These are phyloP conservation scores for Isurus oxyrinchus DNA, from an alignment of 2,113 vertebrate species.

Conservation along the genomic window DNA sequence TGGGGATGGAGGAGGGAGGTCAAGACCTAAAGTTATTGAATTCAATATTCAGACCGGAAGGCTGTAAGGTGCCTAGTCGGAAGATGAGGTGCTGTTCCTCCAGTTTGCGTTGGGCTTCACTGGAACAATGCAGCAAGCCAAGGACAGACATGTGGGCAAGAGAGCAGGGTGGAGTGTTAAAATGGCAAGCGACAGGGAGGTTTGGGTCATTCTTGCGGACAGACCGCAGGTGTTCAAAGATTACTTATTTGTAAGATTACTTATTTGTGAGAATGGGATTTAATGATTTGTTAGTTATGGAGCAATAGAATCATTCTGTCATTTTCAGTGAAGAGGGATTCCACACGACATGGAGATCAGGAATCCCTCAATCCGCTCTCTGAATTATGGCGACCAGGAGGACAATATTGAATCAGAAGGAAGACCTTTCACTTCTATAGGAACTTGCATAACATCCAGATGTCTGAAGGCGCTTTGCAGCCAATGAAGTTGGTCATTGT, in stretches of 20 bases:
- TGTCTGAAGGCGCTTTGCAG: not conserved
- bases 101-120: too few species aligned
- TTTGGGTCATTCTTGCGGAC: too few species aligned
- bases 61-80: too few species aligned
- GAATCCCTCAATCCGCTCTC: not conserved
- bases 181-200: too few species aligned
- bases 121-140: too few species aligned
- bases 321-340: not conserved
- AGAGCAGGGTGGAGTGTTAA: too few species aligned
- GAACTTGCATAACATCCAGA: not conserved
- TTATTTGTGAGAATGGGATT: not conserved
- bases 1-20: too few species aligned
- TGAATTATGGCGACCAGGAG: not conserved
- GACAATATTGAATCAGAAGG: not conserved
- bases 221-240: too few species aligned
- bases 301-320: not conserved
- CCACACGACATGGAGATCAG: not conserved
- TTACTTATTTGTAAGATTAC: not conserved
- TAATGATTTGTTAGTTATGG: not conserved
- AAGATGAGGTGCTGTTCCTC: too few species aligned
- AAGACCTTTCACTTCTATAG: not conserved
- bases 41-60: too few species aligned
- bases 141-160: too few species aligned
- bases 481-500: not conserved
- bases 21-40: too few species aligned